Conservation (phyloP, 2,888 invertebrate genomes). For the Rhamphomyia laevipes region DNA sequence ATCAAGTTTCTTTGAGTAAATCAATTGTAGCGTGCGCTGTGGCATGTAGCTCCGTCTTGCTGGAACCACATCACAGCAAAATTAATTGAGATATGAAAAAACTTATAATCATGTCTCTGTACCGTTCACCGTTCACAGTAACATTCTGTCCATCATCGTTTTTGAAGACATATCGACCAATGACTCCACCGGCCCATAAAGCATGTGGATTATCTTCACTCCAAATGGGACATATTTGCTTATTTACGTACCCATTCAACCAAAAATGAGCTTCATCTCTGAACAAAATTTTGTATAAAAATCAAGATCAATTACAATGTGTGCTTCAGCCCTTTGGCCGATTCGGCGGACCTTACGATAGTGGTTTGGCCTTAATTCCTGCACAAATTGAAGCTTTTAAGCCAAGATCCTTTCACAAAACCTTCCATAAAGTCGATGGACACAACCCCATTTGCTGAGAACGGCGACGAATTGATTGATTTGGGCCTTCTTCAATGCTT, state of each 20-base stretch:
- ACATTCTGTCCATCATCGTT: slow-evolving; percentile 6
- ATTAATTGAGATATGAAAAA: slow-evolving; percentile 7
- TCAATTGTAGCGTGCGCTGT: slow-evolving; percentile 1
- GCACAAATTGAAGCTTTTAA: background rate
- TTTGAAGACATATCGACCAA: slow-evolving; percentile 7
- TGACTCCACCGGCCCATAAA: slow-evolving; percentile 6
- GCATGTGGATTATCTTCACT: slow-evolving; percentile 1
- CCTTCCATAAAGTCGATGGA: slow-evolving; percentile 2
- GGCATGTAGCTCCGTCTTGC: slow-evolving; percentile 6
- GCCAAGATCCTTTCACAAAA: slow-evolving; percentile 4
- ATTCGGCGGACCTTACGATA: background rate
- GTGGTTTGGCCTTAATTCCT: background rate
- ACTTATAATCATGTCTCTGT: slow-evolving; percentile 9
- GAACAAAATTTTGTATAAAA: background rate
- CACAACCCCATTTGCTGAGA: background rate
- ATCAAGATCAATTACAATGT: background rate
- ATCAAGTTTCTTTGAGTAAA: slow-evolving; percentile 8
- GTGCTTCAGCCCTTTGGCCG: background rate
- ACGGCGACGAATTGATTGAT: slow-evolving; percentile 1
- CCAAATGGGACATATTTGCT: slow-evolving; percentile 4
- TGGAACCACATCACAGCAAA: slow-evolving; percentile 5
- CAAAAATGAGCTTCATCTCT: background rate
- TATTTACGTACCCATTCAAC: background rate
- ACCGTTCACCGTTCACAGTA: slow-evolving; percentile 8
- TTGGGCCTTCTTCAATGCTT: slow-evolving; percentile 7